phyloP scores from a whole-genome alignment of 1,140 invertebrate genomes.

The Ptiloglossa arizonensis region DNA sequence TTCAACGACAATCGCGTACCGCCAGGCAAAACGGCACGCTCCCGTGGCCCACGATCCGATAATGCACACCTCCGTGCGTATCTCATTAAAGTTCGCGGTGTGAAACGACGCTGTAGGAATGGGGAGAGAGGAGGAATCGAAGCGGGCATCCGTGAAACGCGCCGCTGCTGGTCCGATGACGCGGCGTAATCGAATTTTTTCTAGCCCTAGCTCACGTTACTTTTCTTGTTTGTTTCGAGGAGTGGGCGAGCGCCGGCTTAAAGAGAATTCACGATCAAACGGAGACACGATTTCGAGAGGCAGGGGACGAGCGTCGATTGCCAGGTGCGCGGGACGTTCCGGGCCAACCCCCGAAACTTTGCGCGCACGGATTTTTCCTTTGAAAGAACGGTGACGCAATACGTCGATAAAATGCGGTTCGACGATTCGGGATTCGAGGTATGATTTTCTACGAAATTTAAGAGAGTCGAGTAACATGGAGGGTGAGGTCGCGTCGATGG shows the following conservation, averaged over 20 bases:
- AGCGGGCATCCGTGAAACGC: conserved; percentile 36
- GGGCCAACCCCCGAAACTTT: not conserved
- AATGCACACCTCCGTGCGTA: conserved; percentile 31
- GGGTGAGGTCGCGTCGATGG: too few species aligned
- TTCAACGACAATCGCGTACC: conserved; percentile 28
- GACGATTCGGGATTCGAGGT: too few species aligned
- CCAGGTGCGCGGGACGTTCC: not conserved
- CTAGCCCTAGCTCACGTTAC: not conserved
- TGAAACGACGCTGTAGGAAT: not conserved
- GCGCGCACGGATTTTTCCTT: not conserved
- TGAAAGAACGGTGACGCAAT: not conserved
- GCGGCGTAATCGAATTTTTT: conserved; percentile 11
- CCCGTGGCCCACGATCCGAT: conserved; percentile 14
- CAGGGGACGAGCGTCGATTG: not conserved
- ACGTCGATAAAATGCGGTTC: not conserved
- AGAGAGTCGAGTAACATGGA: too few species aligned
- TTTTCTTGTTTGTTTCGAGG: not conserved
- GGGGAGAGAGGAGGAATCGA: conserved; percentile 2
- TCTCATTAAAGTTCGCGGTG: conserved; percentile 37
- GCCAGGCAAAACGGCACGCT: not conserved
- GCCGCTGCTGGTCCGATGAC: conserved; percentile 11
- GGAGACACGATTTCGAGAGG: not conserved
- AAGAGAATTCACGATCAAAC: conserved; percentile 1
- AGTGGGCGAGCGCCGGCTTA: not conserved
- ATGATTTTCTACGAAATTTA: too few species aligned